Conservation (phyloP, 2,113 vertebrate species). For the Bothrops jararaca region DNA sequence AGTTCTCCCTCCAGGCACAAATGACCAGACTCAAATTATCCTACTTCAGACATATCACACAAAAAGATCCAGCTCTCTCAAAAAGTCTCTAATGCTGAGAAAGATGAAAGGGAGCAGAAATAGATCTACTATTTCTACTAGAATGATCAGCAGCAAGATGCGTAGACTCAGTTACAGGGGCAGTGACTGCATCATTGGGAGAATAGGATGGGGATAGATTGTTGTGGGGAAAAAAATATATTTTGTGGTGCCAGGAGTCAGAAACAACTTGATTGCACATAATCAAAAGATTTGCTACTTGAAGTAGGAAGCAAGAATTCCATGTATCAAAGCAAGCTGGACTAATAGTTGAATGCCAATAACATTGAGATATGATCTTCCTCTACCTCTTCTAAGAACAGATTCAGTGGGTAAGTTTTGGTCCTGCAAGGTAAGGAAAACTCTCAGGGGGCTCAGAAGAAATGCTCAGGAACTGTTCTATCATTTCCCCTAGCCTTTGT, state of each 20-base stretch:
- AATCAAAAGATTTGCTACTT: background rate
- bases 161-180: too few relatives aligned
- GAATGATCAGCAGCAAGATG: too few relatives aligned
- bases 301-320: background rate
- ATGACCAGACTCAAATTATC: background rate
- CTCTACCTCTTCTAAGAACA: background rate
- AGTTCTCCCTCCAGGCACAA: background rate
- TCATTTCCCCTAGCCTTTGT: background rate
- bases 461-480: background rate
- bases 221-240: background rate
- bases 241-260: background rate
- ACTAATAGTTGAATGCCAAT: background rate
- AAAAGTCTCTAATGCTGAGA: too few relatives aligned
- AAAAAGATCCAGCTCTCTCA: too few relatives aligned
- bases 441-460: background rate
- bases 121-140: too few relatives aligned
- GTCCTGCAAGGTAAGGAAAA: background rate
- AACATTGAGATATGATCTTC: background rate
- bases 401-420: background rate
- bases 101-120: too few relatives aligned
- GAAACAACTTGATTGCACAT: background rate
- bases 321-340: background rate
- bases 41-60: background rate
- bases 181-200: too few relatives aligned
- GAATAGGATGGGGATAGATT: background rate